Percentiles rank a stretch among this genome's conserved stretches.
These are phyloP conservation scores for Eumeta japonica DNA, from an alignment of 1,140 invertebrate species.

Conservation along the genomic window DNA sequence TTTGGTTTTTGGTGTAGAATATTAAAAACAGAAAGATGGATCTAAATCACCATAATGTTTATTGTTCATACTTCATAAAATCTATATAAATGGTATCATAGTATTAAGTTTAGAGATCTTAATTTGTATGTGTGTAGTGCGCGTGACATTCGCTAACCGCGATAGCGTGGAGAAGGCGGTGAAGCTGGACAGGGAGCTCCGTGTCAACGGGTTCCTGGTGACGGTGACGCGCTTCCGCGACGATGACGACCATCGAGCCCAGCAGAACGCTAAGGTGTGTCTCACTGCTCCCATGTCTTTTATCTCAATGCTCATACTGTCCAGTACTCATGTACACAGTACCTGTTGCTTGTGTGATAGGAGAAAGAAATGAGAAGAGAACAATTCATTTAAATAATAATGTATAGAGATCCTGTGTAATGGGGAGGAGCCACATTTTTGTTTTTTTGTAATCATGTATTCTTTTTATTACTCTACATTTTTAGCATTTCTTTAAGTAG, in stretches of 20 bases:
- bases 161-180: constrained; percentile 41
- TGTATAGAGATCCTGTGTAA: too few relatives aligned
- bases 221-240: constrained; percentile 48
- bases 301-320: too few relatives aligned
- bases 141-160: constrained; percentile 43
- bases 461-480: too few relatives aligned
- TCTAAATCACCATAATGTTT: not conserved
- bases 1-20: not conserved
- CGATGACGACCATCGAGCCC: constrained; percentile 47
- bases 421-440: too few relatives aligned
- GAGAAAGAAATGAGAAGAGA: too few relatives aligned
- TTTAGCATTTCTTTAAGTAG: too few relatives aligned
- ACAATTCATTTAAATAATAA: too few relatives aligned
- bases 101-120: not conserved
- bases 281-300: too few relatives aligned
- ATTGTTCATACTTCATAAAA: not conserved
- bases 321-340: too few relatives aligned
- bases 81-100: not conserved
- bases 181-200: constrained; percentile 47
- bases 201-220: constrained; percentile 48
- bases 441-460: too few relatives aligned
- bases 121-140: constrained; percentile 26
- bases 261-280: constrained; percentile 33
- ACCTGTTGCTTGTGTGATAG: too few relatives aligned
- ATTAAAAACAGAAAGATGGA: not conserved